Evolutionary conservation across 2,888 invertebrate genomes (phyloP).

Genomic region (Rhimphoctona megacephalus): DNA sequence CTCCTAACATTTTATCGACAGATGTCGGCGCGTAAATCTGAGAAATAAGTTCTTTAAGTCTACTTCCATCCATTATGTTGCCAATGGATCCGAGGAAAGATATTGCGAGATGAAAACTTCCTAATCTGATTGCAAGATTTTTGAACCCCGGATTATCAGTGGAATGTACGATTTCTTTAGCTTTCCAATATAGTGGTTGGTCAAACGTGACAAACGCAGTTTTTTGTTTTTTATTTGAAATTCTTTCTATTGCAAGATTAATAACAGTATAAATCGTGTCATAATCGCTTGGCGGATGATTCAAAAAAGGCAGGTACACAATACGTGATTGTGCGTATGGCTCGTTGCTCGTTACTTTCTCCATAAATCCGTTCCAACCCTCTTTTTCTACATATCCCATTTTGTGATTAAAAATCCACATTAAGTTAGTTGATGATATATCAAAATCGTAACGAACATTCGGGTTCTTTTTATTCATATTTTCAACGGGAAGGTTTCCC

Average conservation of each 20-base stretch:
- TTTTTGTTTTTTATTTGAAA: constrained; percentile 23
- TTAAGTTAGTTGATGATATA: constrained; percentile 11
- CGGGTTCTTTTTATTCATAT: constrained; percentile 33
- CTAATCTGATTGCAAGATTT: constrained; percentile 33
- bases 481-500: constrained; percentile 25
- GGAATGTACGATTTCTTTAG: constrained; percentile 39
- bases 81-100: constrained; percentile 47
- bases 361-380: constrained; percentile 42
- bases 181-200: constrained; percentile 30
- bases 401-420: constrained; percentile 34
- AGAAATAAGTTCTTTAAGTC: constrained; percentile 31
- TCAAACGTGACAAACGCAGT: constrained; percentile 28
- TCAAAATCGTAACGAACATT: constrained; percentile 29
- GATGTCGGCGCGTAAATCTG: constrained; percentile 40
- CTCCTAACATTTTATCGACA: constrained; percentile 44
- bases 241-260: constrained; percentile 13
- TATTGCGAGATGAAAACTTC: constrained; percentile 24
- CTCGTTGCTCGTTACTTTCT: constrained; percentile 21
- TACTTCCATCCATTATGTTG: constrained; percentile 45
- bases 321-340: constrained; percentile 23
- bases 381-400: not conserved
- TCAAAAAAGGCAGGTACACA: constrained; percentile 30
- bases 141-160: constrained; percentile 26
- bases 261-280: constrained; percentile 41
- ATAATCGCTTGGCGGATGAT: constrained; percentile 21